phyloP scores from a whole-genome alignment of 2,797 vertebrate species.

The Myotis myotis region DNA sequence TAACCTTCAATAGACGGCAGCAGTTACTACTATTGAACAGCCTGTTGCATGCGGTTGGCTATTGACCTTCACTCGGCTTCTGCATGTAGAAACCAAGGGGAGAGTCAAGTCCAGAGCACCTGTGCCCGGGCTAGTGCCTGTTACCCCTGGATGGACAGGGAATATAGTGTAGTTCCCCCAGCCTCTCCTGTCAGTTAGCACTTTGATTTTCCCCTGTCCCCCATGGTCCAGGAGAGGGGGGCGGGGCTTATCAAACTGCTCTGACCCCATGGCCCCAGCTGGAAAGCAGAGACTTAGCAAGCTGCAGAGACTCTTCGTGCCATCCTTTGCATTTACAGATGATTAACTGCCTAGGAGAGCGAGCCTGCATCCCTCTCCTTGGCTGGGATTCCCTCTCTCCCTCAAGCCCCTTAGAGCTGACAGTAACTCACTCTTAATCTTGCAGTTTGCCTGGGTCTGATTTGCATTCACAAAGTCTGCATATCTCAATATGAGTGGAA shows the following conservation, averaged over 20 bases:
- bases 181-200: background rate
- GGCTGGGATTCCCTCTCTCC: background rate
- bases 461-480: constrained; percentile 11
- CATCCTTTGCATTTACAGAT: constrained; percentile 8
- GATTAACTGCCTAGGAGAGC: constrained; percentile 42
- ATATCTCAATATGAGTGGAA: background rate
- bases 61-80: background rate
- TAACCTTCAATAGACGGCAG: background rate
- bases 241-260: background rate
- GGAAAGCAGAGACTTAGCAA: constrained; percentile 14
- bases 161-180: background rate
- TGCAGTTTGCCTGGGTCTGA: background rate
- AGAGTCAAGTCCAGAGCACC: background rate
- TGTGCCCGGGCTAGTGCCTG: background rate
- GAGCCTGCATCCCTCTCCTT: background rate
- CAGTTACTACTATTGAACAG: background rate
- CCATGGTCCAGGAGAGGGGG: background rate
- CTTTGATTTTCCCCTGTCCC: background rate
- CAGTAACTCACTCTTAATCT: constrained; percentile 52
- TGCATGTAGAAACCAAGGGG: background rate
- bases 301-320: background rate
- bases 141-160: background rate
- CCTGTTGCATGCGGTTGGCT: background rate
- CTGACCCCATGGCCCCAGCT: background rate
- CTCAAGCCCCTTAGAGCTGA: background rate